Evolutionary conservation across 2,888 invertebrate genomes (phyloP), one percentile per base, ranked within the genome.

Genomic region (Labia minor): DNA sequence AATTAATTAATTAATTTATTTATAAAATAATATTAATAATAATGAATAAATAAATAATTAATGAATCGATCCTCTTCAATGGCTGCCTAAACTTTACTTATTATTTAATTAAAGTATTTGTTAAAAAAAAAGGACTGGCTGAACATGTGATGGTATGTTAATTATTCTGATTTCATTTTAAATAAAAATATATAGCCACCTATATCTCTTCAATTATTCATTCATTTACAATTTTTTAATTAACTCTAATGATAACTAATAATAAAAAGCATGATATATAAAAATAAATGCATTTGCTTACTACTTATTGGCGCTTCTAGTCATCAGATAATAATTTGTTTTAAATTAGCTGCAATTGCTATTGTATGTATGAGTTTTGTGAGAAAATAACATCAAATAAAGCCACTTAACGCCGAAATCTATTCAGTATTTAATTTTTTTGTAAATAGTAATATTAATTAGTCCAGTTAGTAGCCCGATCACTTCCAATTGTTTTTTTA

Each of bases 291-390:
- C 49, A 49, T 49, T 49, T 49, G 49, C 49, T 49, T 49, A 49
- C 49, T 49, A 49, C 3, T 49, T 14, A 49, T 49, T 49, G 49
- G 49, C 49, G 49, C 49, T 49, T 49, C 49, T 49, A 49, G 49
- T 49, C 49, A 49, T 49, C 6, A 49, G 49, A 4, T n/a, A 49
- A 49, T 49, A 49, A 49, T 49, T 49, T 49, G 49, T 49, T 49
- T 14, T 16, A 49, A 49, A 49, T 49, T 49, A 49, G 49, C 49
- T 49, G 49, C 49, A 49, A 49, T 49, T 16, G 49, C 49, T 49
- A 49, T 49, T 49, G 49, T 49, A 49, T 49, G 49, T 49, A 49
- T 49, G 49, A 49, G 49, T n/a, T 49, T 49, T 49, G 49, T 49
- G 49, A 49, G 49, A 49, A 49, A 49, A 49, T 14, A 49, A 49